Percentiles rank a stretch among this genome's conserved stretches.
Conservation (phyloP, 1,140 invertebrate species). For the Trachymyrmex septentrionalis region DNA sequence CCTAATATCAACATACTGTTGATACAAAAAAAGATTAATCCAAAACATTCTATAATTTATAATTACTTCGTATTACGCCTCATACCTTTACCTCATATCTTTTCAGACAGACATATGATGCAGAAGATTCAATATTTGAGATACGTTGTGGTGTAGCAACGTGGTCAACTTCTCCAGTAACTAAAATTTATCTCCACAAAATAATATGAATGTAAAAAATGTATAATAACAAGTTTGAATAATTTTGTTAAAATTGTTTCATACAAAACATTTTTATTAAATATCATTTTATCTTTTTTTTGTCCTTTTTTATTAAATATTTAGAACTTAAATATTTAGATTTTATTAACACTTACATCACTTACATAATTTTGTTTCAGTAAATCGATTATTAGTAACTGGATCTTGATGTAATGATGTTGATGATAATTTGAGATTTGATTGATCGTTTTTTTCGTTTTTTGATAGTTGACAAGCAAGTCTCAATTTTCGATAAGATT, state of each 20-base stretch:
- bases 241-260: not conserved
- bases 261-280: not conserved
- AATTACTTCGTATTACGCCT: not conserved
- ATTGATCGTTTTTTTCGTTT: constrained; percentile 41
- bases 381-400: constrained; percentile 21
- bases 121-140: constrained; percentile 47
- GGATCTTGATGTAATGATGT: constrained; percentile 47
- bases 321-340: not conserved
- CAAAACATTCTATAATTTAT: not conserved
- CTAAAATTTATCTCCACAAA: constrained; percentile 49
- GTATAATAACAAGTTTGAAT: constrained; percentile 6
- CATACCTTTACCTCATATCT: constrained; percentile 73
- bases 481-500: constrained; percentile 28
- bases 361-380: constrained; percentile 83
- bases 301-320: not conserved
- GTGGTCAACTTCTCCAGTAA: not conserved
- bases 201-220: constrained; percentile 20
- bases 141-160: not conserved
- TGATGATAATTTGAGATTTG: constrained; percentile 50
- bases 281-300: not conserved
- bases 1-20: not conserved
- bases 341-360: constrained; percentile 81
- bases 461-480: constrained; percentile 5
- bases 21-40: not conserved
- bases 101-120: constrained; percentile 24